These are phyloP conservation scores for Taenaris catops DNA, from an alignment of 2,888 invertebrate genomes.

Conservation along the genomic window DNA sequence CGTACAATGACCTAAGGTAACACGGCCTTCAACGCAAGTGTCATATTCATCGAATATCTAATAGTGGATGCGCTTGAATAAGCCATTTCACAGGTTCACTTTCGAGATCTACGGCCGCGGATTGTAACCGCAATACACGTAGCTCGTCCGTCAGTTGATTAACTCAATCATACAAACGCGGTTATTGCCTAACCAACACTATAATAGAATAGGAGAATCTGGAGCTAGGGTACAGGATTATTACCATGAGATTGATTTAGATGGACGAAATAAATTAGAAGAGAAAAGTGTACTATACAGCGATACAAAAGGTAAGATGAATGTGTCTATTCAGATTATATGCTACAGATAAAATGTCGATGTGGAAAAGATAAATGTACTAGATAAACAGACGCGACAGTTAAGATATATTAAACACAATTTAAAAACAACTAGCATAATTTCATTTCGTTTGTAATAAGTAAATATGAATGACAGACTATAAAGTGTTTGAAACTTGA, in stretches of 20 bases:
- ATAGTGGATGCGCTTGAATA: conserved; percentile 65
- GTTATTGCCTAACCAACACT: conserved; percentile 29
- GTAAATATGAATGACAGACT: too few relatives aligned
- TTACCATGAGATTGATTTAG: conserved; percentile 44
- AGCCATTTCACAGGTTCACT: conserved; percentile 72
- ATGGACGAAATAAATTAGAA: conserved; percentile 43
- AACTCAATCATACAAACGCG: conserved; percentile 34
- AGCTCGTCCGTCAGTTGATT: conserved; percentile 29
- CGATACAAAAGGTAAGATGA: conserved; percentile 40
- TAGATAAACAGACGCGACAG: conserved; percentile 25
- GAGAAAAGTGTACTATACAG: conserved; percentile 32
- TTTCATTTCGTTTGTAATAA: too few relatives aligned
- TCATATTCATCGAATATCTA: conserved; percentile 25
- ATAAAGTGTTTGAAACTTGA: too few relatives aligned
- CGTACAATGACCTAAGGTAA: conserved; percentile 6
- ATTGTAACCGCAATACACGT: conserved; percentile 52
- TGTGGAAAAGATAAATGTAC: conserved; percentile 41
- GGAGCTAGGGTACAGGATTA: conserved; percentile 36
- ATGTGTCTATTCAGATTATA: conserved; percentile 39
- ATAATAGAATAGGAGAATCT: conserved; percentile 42
- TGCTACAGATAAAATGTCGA: conserved; percentile 40
- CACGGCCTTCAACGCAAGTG: conserved; percentile 5
- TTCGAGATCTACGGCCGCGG: conserved; percentile 57
- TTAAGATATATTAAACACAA: conserved; percentile 14
- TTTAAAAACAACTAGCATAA: too few relatives aligned